A percentile compares a stretch with the other conserved stretches of the same genome.
Evolutionary conservation across 2,888 invertebrate genomes (phyloP).

Genomic region (Catocala fraxini): DNA sequence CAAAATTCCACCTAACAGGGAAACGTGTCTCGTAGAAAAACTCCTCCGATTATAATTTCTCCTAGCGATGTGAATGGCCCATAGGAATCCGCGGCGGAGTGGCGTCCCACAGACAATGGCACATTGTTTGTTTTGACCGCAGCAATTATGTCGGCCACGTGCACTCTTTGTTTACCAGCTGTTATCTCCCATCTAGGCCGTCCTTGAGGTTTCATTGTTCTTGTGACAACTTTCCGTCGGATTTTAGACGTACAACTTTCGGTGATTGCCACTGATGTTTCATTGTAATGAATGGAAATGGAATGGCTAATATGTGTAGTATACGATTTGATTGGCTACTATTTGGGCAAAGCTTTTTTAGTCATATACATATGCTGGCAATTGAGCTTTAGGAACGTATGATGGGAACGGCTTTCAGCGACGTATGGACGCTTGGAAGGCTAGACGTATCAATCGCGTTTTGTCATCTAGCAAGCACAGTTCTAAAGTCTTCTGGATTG

Average conservation of each 20-base stretch:
- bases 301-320: too few species aligned
- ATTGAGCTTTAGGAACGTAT: too few species aligned
- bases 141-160: slow-evolving; percentile 77
- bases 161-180: slow-evolving; percentile 74
- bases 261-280: slow-evolving; percentile 8
- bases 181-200: slow-evolving; percentile 77
- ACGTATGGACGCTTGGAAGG: too few species aligned
- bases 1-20: background rate
- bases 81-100: slow-evolving; percentile 45
- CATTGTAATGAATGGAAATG: slow-evolving; percentile 10
- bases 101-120: slow-evolving; percentile 66
- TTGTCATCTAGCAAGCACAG: too few species aligned
- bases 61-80: slow-evolving; percentile 47
- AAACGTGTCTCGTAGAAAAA: background rate
- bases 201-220: slow-evolving; percentile 68
- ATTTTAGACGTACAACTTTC: slow-evolving; percentile 47
- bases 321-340: too few species aligned
- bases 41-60: slow-evolving; percentile 18
- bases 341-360: too few species aligned
- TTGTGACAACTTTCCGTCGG: slow-evolving; percentile 52
- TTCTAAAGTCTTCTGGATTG: too few species aligned
- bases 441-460: too few species aligned
- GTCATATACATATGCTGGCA: too few species aligned
- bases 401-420: too few species aligned
- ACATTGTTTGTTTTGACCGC: slow-evolving; percentile 76